Conservation (phyloP, 1,140 invertebrate species). For the Dinothrombium tinctorium region DNA sequence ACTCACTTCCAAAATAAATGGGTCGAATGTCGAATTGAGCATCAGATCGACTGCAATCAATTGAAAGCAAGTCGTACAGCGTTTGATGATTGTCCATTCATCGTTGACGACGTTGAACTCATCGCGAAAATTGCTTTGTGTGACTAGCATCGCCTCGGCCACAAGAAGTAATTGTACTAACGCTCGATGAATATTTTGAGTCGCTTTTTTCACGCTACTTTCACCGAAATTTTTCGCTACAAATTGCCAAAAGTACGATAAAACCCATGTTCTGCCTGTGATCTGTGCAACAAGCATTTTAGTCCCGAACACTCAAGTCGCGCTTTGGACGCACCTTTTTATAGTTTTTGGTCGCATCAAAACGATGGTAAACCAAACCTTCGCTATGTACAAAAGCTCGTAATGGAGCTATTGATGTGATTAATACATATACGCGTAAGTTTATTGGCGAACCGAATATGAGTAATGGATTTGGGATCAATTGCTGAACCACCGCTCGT, state of each 20-base stretch:
- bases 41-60: slow-evolving; percentile 18
- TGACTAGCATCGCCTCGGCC: slow-evolving; percentile 12
- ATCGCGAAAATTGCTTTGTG: neutral
- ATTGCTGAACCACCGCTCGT: slow-evolving; percentile 13
- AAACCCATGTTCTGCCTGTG: slow-evolving; percentile 11
- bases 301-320: neutral
- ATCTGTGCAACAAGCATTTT: slow-evolving; percentile 8
- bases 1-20: slow-evolving; percentile 18
- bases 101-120: neutral
- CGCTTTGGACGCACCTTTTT: slow-evolving; percentile 13
- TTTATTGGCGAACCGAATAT: slow-evolving; percentile 17
- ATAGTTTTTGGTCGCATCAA: slow-evolving; percentile 14
- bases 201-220: slow-evolving; percentile 11
- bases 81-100: neutral
- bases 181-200: slow-evolving; percentile 12
- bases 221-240: slow-evolving; percentile 14
- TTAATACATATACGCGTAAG: slow-evolving; percentile 16
- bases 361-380: slow-evolving; percentile 16
- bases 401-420: slow-evolving; percentile 18
- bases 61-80: slow-evolving; percentile 18
- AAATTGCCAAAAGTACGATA: slow-evolving; percentile 15
- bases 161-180: slow-evolving; percentile 14
- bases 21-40: slow-evolving; percentile 18
- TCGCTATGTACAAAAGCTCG: slow-evolving; percentile 17
- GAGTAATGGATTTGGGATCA: slow-evolving; percentile 12